Conservation (phyloP, 2,113 vertebrate genomes). For the Ammospiza caudacuta region DNA sequence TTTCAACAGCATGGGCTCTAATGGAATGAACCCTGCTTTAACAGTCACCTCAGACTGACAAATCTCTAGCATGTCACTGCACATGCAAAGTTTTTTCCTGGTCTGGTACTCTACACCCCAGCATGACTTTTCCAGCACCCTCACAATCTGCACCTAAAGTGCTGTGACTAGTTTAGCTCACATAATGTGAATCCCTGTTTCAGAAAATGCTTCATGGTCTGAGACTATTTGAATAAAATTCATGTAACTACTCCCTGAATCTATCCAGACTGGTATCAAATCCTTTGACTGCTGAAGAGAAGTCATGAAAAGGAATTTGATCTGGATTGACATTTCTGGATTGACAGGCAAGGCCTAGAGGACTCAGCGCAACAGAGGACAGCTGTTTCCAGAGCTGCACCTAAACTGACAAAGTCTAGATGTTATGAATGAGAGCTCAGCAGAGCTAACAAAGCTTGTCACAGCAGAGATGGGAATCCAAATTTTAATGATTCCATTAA, state of each 20-base stretch:
- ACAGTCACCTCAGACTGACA: neutral
- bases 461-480: neutral
- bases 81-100: neutral
- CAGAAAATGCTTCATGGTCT: neutral
- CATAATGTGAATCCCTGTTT: neutral
- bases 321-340: neutral
- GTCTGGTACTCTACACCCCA: neutral
- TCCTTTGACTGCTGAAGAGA: neutral
- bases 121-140: fast-evolving
- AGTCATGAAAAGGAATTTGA: neutral
- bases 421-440: neutral
- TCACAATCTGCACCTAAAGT: neutral
- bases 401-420: neutral
- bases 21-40: neutral
- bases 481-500: slow-evolving; percentile 16
- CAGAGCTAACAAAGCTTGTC: neutral
- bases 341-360: neutral
- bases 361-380: neutral
- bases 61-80: neutral
- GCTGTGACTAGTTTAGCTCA: neutral
- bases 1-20: neutral
- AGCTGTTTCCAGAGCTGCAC: slow-evolving; percentile 1
- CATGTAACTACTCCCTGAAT: neutral
- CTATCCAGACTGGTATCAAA: neutral
- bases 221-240: neutral